Percentiles rank a stretch among this genome's conserved stretches.
These are phyloP conservation scores for Antechinus stuartii DNA, from an alignment of 2,113 vertebrate genomes.

Conservation along the genomic window DNA sequence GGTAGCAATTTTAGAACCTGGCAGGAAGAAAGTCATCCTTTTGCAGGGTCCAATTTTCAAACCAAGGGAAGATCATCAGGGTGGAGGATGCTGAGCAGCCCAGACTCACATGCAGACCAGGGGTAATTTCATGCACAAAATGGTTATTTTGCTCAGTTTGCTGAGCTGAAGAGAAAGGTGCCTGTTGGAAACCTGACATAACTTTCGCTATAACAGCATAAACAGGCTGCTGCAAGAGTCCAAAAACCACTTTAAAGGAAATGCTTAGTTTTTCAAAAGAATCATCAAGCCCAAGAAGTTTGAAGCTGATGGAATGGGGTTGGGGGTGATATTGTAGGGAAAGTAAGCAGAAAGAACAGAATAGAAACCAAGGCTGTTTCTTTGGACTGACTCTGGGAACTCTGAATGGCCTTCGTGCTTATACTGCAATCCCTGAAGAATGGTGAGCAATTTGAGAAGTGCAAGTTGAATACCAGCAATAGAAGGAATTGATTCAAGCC, in stretches of 20 bases:
- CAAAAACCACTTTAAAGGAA: slow-evolving; percentile 61
- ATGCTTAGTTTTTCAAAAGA: slow-evolving; percentile 71
- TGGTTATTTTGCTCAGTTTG: slow-evolving; percentile 65
- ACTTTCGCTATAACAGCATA: slow-evolving; percentile 62
- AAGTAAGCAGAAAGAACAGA: not conserved
- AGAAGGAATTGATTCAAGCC: slow-evolving; percentile 53
- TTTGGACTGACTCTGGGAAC: not conserved
- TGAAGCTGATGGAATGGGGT: not conserved
- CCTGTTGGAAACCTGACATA: slow-evolving; percentile 16
- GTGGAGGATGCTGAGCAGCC: slow-evolving; percentile 32
- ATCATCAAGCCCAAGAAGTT: slow-evolving; percentile 2
- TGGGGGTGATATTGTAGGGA: not conserved
- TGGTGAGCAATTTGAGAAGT: slow-evolving; percentile 3
- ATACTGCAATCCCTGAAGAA: not conserved
- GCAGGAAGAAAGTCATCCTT: not conserved
- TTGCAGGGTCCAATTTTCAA: slow-evolving; percentile 50
- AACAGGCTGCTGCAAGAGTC: slow-evolving; percentile 59
- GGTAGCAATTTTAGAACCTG: slow-evolving; percentile 43
- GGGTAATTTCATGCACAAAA: slow-evolving; percentile 70
- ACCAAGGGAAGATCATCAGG: slow-evolving; percentile 6
- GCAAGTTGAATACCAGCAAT: slow-evolving; percentile 28
- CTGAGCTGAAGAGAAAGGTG: slow-evolving; percentile 66
- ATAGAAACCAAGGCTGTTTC: not conserved
- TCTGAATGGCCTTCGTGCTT: not conserved
- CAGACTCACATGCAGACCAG: slow-evolving; percentile 44